Percentiles rank a stretch among this genome's conserved stretches.
phyloP scores from a whole-genome alignment of 2,113 vertebrate genomes.

The Rhynchomys soricoides region DNA sequence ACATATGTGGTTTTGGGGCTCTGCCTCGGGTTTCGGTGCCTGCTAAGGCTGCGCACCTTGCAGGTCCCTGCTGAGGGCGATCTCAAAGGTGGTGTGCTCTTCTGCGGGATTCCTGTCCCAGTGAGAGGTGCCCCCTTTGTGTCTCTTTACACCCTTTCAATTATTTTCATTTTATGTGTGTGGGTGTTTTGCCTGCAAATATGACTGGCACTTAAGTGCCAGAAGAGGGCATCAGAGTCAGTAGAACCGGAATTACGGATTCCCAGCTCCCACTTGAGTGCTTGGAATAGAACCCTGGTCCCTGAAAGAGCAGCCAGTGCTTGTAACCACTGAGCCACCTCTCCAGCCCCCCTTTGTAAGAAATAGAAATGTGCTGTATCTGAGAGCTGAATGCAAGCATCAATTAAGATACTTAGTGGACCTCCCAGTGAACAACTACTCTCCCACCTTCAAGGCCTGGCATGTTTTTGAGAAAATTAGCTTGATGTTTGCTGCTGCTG shows the following conservation, averaged over 20 bases:
- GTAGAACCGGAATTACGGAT: not conserved
- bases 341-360: not conserved
- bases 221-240: not conserved
- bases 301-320: not conserved
- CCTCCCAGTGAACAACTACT: not conserved
- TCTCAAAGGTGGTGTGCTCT: not conserved
- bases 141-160: not conserved
- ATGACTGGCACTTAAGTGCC: not conserved
- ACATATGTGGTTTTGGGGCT: not conserved
- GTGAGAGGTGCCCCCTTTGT: not conserved
- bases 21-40: not conserved
- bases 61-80: not conserved
- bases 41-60: not conserved
- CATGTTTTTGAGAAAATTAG: slow-evolving; percentile 19
- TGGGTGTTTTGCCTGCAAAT: not conserved
- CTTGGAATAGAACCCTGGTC: not conserved
- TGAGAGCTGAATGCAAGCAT: fast-evolving
- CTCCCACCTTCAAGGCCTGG: not conserved
- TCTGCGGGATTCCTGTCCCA: not conserved
- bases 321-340: not conserved
- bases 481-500: not conserved
- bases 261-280: not conserved
- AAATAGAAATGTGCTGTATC: not conserved
- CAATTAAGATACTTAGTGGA: not conserved
- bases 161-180: not conserved